Evolutionary conservation across 53 echinoderm and acorn worm genomes (phyloP), one percentile per base, ranked within the genome.

Genomic region (Luidia sarsii): DNA sequence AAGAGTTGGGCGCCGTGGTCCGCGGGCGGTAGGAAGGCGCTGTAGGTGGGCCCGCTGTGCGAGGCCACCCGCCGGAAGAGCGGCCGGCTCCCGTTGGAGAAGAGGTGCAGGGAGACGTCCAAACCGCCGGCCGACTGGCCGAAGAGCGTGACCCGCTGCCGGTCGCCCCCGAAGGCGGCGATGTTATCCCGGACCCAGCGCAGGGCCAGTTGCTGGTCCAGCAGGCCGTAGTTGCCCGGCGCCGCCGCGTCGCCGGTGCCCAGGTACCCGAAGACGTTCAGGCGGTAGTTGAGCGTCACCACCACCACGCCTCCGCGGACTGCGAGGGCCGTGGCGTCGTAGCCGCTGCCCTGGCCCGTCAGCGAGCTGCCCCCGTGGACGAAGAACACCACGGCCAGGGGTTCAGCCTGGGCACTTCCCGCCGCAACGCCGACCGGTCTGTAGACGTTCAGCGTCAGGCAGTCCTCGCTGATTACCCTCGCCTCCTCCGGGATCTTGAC

Each of bases 241-340:
- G 89, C 81, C 19, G 55, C 48, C 39, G 57, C 62, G 45, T 88
- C 82, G 0, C 33, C 65, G 0, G 83, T 71, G 30, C 68, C 66
- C 39, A 83, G 34, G 43, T 86, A 93, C 20, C 93, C 93, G 34
- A 93, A 83, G 13, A 67, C 46, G 22, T 73, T 85, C 21, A 86
- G 70, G 28, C 90, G 73, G 34, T 87, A 93, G 67, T 93, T 90
- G 51, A 93, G 52, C 14, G 90, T 90, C n/a, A 93, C 90, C 27
- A 90, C 67, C 3, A 93, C 66, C 34, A 92, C 80, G 1, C 74
- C 43, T 21, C 82, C 89, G 13, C 24, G 74, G 7, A 48, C 79
- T 30, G 92, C 86, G 34, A 92, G 70, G 21, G 53, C 71, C 22
- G 57, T 25, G 0, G 79, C 92, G 41, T 79, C 77, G 11, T 82